A percentile compares a stretch with the other conserved stretches of the same genome.
phyloP scores from a whole-genome alignment of 2,797 vertebrate species.

The Sebastes minor region DNA sequence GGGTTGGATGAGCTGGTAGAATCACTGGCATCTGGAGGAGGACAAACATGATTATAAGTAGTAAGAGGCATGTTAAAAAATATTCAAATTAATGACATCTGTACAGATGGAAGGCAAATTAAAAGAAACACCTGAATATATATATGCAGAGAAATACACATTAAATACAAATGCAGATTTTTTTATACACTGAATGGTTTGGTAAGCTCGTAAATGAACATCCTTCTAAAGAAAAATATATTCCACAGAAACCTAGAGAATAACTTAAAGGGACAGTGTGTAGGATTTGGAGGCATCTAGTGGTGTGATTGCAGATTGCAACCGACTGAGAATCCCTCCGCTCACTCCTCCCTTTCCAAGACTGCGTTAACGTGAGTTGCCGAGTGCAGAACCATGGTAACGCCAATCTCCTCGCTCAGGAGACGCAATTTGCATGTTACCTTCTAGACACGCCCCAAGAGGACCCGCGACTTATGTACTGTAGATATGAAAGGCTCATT shows the following conservation, averaged over 20 bases:
- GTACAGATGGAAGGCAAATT: not conserved
- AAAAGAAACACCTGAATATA: not conserved
- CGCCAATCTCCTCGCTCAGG: too few species aligned
- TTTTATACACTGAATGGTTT: not conserved
- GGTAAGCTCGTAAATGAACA: not conserved
- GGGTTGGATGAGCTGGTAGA: not conserved
- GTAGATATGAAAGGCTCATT: too few species aligned
- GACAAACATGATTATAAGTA: not conserved
- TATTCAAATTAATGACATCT: not conserved
- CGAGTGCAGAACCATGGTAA: too few species aligned
- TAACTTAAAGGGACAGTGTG: not conserved
- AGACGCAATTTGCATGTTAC: too few species aligned
- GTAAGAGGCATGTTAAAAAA: not conserved
- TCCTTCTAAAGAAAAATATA: not conserved
- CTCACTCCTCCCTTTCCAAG: too few species aligned
- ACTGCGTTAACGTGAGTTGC: too few species aligned
- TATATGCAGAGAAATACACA: not conserved
- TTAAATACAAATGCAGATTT: not conserved
- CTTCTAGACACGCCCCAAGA: too few species aligned
- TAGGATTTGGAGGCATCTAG: too few species aligned
- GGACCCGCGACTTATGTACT: too few species aligned
- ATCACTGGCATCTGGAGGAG: constrained; percentile 34
- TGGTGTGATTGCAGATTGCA: too few species aligned
- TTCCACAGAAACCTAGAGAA: not conserved
- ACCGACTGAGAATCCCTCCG: too few species aligned